Conservation (phyloP, 2,888 invertebrate species). For the Andrena chrysosceles region DNA sequence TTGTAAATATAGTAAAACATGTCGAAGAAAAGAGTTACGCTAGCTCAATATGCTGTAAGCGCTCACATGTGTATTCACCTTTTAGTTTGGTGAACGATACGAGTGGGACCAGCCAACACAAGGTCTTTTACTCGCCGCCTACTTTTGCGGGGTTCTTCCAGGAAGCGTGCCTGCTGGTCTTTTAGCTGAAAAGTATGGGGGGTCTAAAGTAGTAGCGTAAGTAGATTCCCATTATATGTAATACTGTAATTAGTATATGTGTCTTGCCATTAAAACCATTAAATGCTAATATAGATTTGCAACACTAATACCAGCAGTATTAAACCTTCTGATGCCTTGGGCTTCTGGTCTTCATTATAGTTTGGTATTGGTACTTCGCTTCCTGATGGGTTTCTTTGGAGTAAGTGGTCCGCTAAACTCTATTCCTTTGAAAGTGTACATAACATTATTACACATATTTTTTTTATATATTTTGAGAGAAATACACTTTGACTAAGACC, state of each 20-base stretch:
- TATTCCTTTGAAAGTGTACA: not conserved
- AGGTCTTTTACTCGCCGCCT: conserved; percentile 78
- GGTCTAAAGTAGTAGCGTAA: conserved; percentile 83
- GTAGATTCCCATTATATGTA: conserved; percentile 51
- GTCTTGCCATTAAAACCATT: conserved; percentile 18
- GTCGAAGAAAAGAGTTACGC: no score
- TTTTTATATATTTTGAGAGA: not conserved
- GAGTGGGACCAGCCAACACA: conserved; percentile 81
- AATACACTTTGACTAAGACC: not conserved
- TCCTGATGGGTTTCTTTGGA: conserved; percentile 83
- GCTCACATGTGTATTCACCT: conserved; percentile 6
- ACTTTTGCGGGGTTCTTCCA: conserved; percentile 81
- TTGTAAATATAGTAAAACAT: not conserved
- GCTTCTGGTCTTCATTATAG: conserved; percentile 78
- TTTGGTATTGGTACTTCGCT: conserved; percentile 79
- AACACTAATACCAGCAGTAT: conserved; percentile 81
- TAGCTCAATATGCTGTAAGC: not conserved
- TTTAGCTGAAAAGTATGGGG: conserved; percentile 82
- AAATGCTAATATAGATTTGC: conserved; percentile 76
- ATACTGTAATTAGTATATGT: not conserved
- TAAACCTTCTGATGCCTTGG: conserved; percentile 82
- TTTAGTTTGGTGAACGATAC: conserved; percentile 79
- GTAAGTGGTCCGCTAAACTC: conserved; percentile 75
- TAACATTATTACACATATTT: not conserved
- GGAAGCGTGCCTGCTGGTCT: conserved; percentile 81